phyloP scores from a whole-genome alignment of 2,888 invertebrate species.

The Epirrhoe alternata region DNA sequence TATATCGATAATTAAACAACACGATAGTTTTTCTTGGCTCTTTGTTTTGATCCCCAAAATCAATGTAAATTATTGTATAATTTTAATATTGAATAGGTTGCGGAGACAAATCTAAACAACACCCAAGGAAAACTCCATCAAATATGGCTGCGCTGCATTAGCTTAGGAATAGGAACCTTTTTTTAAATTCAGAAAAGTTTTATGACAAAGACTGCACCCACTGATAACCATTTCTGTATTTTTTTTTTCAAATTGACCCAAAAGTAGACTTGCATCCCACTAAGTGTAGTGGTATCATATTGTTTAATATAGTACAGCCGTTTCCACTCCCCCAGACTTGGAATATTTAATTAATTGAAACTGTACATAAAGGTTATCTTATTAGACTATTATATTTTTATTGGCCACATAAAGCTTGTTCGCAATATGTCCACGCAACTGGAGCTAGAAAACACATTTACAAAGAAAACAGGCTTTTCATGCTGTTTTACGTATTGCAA shows the following conservation, averaged over 20 bases:
- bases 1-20: background rate
- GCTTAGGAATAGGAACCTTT: background rate
- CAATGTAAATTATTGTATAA: background rate
- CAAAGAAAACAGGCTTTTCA: conserved; percentile 48
- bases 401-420: conserved; percentile 51
- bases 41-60: background rate
- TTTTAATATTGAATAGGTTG: too few species aligned
- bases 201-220: too few species aligned
- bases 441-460: conserved; percentile 44
- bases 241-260: background rate
- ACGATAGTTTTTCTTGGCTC: background rate
- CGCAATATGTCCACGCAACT: conserved; percentile 30
- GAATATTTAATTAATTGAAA: conserved; percentile 55
- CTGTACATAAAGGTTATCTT: conserved; percentile 37
- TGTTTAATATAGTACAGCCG: background rate
- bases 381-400: conserved; percentile 54
- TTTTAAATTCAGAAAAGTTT: too few species aligned
- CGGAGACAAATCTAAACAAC: background rate
- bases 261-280: background rate
- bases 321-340: conserved; percentile 6
- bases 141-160: background rate
- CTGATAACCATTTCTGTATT: too few species aligned
- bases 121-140: background rate
- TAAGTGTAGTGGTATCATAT: background rate
- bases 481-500: background rate